A percentile compares a stretch with the other conserved stretches of the same genome.
phyloP scores from a whole-genome alignment of 2,113 vertebrate genomes.

The Planiliza haematocheilus region DNA sequence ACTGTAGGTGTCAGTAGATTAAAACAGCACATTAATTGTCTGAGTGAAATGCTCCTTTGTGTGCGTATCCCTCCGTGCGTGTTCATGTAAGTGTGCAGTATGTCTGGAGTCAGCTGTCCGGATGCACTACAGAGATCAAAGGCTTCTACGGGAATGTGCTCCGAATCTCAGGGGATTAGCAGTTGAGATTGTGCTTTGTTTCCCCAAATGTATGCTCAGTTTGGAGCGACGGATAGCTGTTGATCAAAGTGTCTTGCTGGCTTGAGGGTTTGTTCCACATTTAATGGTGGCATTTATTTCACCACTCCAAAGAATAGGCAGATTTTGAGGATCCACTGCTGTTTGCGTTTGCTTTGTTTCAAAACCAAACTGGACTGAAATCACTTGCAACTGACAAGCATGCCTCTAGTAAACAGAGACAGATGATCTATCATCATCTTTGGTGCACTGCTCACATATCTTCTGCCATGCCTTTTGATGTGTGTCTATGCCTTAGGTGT shows the following conservation, averaged over 20 bases:
- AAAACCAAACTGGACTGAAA: slow-evolving; percentile 23
- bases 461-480: slow-evolving; percentile 41
- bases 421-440: slow-evolving; percentile 1
- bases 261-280: slow-evolving; percentile 46
- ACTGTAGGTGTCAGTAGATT: slow-evolving; percentile 7
- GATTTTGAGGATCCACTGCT: slow-evolving; percentile 20
- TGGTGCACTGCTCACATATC: slow-evolving; percentile 4
- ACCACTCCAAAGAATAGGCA: slow-evolving; percentile 22
- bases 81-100: slow-evolving; percentile 53
- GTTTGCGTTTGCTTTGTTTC: slow-evolving; percentile 13
- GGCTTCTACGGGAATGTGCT: slow-evolving; percentile 78
- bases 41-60: slow-evolving; percentile 37
- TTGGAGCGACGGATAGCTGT: slow-evolving; percentile 60
- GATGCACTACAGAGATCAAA: slow-evolving; percentile 84
- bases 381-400: slow-evolving; percentile 6
- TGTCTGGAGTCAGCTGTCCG: slow-evolving; percentile 75
- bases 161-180: slow-evolving; percentile 81
- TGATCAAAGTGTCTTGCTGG: slow-evolving; percentile 70
- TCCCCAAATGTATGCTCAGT: slow-evolving; percentile 74
- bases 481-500: slow-evolving; percentile 4
- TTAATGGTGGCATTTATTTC: slow-evolving; percentile 53
- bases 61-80: slow-evolving; percentile 37
- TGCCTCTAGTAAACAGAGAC: not conserved
- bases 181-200: slow-evolving; percentile 79
- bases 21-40: slow-evolving; percentile 45